Evolutionary conservation across 1,140 invertebrate species (phyloP).

Genomic region (Ptiloglossa arizonensis): DNA sequence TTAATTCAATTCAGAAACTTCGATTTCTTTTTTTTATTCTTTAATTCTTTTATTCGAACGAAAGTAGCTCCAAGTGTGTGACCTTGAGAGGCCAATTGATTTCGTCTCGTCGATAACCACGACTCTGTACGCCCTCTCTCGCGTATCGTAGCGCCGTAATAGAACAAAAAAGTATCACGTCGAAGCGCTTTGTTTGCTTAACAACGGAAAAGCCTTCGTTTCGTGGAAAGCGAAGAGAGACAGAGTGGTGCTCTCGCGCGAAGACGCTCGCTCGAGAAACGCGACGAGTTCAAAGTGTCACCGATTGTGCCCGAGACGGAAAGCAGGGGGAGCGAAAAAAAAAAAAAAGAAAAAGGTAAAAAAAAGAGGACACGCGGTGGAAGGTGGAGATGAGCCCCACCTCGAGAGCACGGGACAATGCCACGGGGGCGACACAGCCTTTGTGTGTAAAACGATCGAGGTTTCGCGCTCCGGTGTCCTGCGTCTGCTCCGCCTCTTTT

Average conservation of each 20-base stretch:
- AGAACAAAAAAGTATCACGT: neutral
- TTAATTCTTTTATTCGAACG: no score
- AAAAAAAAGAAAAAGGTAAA: neutral
- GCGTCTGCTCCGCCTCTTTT: constrained; percentile 28
- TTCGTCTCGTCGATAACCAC: no score
- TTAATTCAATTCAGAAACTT: no score
- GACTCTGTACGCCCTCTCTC: no score
- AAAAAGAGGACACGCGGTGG: neutral
- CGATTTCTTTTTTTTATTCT: no score
- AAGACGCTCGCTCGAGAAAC: neutral
- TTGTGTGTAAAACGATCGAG: constrained; percentile 51
- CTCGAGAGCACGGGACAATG: constrained; percentile 36
- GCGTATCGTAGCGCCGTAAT: neutral
- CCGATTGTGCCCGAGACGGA: constrained; percentile 24
- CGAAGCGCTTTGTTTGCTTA: neutral
- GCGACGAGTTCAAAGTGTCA: constrained; percentile 31
- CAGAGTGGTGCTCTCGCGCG: neutral
- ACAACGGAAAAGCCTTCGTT: neutral
- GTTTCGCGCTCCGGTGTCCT: constrained; percentile 1
- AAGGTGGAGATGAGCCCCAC: constrained; percentile 27
- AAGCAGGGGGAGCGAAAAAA: no score
- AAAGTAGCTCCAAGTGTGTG: no score
- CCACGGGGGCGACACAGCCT: constrained; percentile 49
- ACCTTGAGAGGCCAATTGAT: no score
- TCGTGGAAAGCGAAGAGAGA: neutral